Base-by-base conservation (phyloP, 2,888 invertebrate genomes). In the Drosophila peninsularis region DNA sequence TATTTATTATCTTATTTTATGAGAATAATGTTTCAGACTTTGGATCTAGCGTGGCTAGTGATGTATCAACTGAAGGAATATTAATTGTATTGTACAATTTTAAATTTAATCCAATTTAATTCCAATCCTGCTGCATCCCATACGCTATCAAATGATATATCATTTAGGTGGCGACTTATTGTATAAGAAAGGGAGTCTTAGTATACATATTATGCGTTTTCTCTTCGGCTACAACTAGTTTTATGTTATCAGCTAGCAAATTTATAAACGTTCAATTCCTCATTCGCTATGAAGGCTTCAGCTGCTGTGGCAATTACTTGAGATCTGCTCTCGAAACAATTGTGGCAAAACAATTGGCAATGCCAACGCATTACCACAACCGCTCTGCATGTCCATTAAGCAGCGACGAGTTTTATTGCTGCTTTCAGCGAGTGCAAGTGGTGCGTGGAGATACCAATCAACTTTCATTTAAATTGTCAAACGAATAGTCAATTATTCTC, bases 391-490 rank as follows among this genome's bases (percentile, higher is more conserved):
- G 73, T 62, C 65, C 67, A 75, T 68, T 79, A 71, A 69, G 44
- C 62, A 50, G 64, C 44, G 62, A 74, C 65, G 39, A 69, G 78
- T 65, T 83, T 69, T 34, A 56, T 52, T 60, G 42, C 60, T 42
- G 62, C 66, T 64, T 76, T 65, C 50, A 68, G 64, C 62, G 61
- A 70, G 71, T 76, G 78, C 75, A 73, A 77, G 78, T 75, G 69
- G 63, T 72, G 64, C 52, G 50, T 85, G 82, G 52, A 54, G 62
- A 67, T 67, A 68, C 45, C 90, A 73, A 78, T 73, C 78, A 91
- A 92, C 91, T 92, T 91, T 91, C 92, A 89, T 92, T 90, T 88
- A 74, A 88, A 90, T 89, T 86, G 90, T 86, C 82, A 81, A 77
- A 65, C 78, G 62, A 75, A 82, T 75, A 55, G 71, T 65, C 67